Base-by-base conservation (phyloP, 2,888 invertebrate species). In the Candidula unifasciata region DNA sequence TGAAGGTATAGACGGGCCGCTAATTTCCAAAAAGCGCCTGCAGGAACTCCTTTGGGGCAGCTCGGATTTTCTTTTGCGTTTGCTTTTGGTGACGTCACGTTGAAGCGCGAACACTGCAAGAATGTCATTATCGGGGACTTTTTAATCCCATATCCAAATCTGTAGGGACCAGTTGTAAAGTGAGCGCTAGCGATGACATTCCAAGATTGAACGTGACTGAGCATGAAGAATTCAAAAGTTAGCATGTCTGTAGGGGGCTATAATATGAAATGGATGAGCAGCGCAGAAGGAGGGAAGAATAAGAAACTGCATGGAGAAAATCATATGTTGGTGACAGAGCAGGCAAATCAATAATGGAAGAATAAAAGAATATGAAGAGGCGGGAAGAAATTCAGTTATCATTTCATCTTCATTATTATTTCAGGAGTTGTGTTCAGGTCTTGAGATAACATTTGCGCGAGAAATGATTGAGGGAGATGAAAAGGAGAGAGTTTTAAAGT, bases 41-140 rank as follows among this genome's bases (percentile, higher is more conserved):
- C 3, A 57, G 71, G 30, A 69, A 57, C 16, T 74, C 73, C 82
- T 64, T 0, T 18, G 2, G 82, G 82, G 64, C 66, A 44, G 73
- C 82, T 82, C 82, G 74, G 82, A 82, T 82, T 82, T 73, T 82
- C 74, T 82, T 80, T n/a, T 68, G 74, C 27, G 82, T 82, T 82
- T 82, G 74, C 44, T 74, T 74, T 73, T 57, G 69, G 82, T 82
- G 82, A 82, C 82, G 82, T 82, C 82, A 82, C 74, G 24, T 8
- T 60, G 33, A 37, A 73, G 73, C 82, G 37, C 37, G 73, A 73
- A 74, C 82, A 74, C 60, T 82, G 27, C 3, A 66, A 82, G 82
- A 74, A 82, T 74, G 82, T 74, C 82, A 82, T 73, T 82, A 82
- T 35, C 35, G 74, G 64, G 82, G 74, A 73, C 37, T 82, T 82